Base-by-base conservation (phyloP, 2,113 vertebrate genomes). In the Oriolus oriolus region DNA sequence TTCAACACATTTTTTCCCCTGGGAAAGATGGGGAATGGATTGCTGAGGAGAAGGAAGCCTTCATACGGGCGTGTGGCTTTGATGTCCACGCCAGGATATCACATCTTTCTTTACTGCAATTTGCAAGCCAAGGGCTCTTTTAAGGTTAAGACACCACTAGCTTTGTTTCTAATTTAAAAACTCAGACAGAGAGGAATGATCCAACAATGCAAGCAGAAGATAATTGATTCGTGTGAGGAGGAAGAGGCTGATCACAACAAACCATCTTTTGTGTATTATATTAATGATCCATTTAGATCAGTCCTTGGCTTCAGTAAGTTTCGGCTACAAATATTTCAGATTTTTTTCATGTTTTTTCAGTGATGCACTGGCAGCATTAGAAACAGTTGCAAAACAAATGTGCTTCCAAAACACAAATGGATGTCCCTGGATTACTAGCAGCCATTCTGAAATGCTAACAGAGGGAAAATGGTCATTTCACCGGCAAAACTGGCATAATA, bases 381-480 rank as follows among this genome's bases (percentile, higher is more conserved):
- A 96, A 93, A 91, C 57, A 93, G 71, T 96, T 83, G 84, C n/a
- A 80, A 95, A 96, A 91, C 65, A 96, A 96, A 93, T 93, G 84
- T 91, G 64, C 70, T 97, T 95, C 68, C 87, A 94, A 97, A 92
- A 86, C 41, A 63, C 69, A 90, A 93, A 90, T 2, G 4, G 74
- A 95, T 95, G 82, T 75, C 79, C 27, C 47, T 91, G 63, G 53
- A 71, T 64, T 93, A n/a, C 16, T 57, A 89, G 44, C 78, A 88
- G 37, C 42, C 69, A 56, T 76, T 90, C 70, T 54, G 57, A 93
- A 93, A 74, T 41, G 35, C 7, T 61, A 83, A 44, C 35, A 65
- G 27, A 47, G 33, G 59, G 60, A n/a, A 65, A 84, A 73, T 27
- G 4, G 47, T 63, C 4, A 84, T 79, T 85, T 90, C 56, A 75